phyloP scores from a whole-genome alignment of 2,113 vertebrate genomes.

The Hyla sarda region DNA sequence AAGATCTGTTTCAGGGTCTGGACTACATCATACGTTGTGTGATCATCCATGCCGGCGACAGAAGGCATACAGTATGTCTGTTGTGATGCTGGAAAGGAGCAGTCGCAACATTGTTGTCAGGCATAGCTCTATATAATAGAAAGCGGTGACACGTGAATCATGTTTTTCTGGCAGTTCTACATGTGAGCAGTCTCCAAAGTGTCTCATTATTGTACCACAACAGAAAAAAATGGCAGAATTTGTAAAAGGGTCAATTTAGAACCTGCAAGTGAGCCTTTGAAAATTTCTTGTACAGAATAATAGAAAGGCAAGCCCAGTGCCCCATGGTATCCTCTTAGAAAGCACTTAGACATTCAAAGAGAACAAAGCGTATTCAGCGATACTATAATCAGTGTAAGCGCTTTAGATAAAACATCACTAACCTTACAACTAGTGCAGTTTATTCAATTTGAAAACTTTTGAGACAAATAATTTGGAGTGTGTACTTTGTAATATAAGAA shows the following conservation, averaged over 20 bases:
- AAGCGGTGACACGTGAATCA: constrained; percentile 31
- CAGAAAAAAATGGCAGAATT: constrained; percentile 18
- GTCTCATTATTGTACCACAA: constrained; percentile 25
- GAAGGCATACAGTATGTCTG: constrained; percentile 24
- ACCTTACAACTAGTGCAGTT: constrained; percentile 29
- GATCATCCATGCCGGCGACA: constrained; percentile 6
- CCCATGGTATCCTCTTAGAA: constrained; percentile 46
- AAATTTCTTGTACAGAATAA: constrained; percentile 39
- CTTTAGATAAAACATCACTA: constrained; percentile 16
- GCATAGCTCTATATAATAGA: constrained; percentile 29
- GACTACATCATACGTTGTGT: background rate
- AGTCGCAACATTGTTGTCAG: constrained; percentile 11
- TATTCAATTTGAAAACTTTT: constrained; percentile 27
- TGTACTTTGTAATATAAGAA: constrained; percentile 27
- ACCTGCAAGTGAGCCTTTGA: constrained; percentile 37
- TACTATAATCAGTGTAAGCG: constrained; percentile 32
- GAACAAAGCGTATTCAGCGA: constrained; percentile 44
- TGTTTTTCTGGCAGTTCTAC: constrained; percentile 28
- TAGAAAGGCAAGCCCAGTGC: constrained; percentile 32
- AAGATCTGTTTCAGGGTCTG: background rate
- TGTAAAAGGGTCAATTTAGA: constrained; percentile 43
- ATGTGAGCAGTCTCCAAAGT: constrained; percentile 31
- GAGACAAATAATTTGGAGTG: constrained; percentile 7
- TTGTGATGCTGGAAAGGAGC: constrained; percentile 22
- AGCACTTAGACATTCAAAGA: constrained; percentile 53